These are phyloP conservation scores for Zygothrica quintamaculata DNA, from an alignment of 2,888 invertebrate genomes.

Conservation along the genomic window DNA sequence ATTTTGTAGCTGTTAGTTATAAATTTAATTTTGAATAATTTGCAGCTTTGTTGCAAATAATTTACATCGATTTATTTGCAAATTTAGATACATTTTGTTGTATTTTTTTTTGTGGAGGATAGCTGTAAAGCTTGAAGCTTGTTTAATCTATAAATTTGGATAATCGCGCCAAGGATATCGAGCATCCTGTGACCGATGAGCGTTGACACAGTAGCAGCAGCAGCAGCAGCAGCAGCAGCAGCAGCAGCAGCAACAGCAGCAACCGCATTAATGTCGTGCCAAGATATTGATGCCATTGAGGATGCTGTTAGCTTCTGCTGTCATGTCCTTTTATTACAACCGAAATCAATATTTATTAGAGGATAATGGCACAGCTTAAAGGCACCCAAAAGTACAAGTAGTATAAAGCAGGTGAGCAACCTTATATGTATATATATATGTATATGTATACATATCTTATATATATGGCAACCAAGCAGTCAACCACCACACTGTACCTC, in stretches of 20 bases:
- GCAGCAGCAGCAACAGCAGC: too few relatives aligned
- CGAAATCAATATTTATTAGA: conserved; percentile 74
- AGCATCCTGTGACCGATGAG: conserved; percentile 42
- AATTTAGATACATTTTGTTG: conserved; percentile 40
- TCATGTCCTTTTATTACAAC: conserved; percentile 65
- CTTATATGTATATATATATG: too few relatives aligned
- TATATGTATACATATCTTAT: too few relatives aligned
- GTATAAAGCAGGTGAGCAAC: conserved; percentile 43
- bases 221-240: too few relatives aligned
- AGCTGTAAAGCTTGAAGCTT: conserved; percentile 15
- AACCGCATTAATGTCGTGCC: conserved; percentile 41
- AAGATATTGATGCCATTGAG: conserved; percentile 35
- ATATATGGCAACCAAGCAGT: background rate
- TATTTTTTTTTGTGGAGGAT: conserved; percentile 5
- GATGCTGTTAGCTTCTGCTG: conserved; percentile 62
- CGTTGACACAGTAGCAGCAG: too few relatives aligned
- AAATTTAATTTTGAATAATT: conserved; percentile 73
- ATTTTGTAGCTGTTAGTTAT: conserved; percentile 60
- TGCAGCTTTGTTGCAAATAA: conserved; percentile 65
- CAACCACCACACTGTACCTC: conserved; percentile 6
- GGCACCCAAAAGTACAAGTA: too few relatives aligned
- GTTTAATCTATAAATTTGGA: conserved; percentile 58
- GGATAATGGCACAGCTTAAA: conserved; percentile 52
- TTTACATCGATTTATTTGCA: conserved; percentile 65
- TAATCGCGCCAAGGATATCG: conserved; percentile 5